These are phyloP conservation scores for Marronus borbonicus DNA, from an alignment of 2,888 invertebrate species.

Conservation along the genomic window DNA sequence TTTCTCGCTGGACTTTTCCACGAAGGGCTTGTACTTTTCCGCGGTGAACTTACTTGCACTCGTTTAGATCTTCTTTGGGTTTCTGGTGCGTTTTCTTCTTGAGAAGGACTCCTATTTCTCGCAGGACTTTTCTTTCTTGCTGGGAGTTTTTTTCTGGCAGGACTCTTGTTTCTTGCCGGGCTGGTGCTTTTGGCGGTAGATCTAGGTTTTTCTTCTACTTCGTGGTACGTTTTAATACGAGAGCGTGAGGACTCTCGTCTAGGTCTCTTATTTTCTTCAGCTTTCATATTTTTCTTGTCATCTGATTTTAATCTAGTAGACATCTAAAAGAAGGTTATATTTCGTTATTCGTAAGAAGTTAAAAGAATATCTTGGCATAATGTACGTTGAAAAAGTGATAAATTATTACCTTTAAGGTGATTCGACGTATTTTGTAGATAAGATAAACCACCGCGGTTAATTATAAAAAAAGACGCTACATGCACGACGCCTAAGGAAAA, in stretches of 20 bases:
- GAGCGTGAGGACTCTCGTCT: slow-evolving; percentile 39
- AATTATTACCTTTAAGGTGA: slow-evolving; percentile 40
- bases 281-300: slow-evolving; percentile 22
- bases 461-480: slow-evolving; percentile 51
- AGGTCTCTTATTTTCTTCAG: slow-evolving; percentile 5
- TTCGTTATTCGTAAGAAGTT: background rate
- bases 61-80: slow-evolving; percentile 36
- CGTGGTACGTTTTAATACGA: slow-evolving; percentile 12
- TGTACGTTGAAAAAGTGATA: background rate
- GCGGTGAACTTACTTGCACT: slow-evolving; percentile 20
- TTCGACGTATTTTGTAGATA: background rate
- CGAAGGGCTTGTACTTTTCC: slow-evolving; percentile 22
- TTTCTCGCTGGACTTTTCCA: slow-evolving; percentile 48
- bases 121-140: slow-evolving; percentile 50
- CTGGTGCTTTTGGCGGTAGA: slow-evolving; percentile 38
- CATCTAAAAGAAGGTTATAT: slow-evolving; percentile 51
- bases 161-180: slow-evolving; percentile 50
- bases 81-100: slow-evolving; percentile 13
- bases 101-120: slow-evolving; percentile 52
- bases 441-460: slow-evolving; percentile 20
- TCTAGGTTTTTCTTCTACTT: slow-evolving; percentile 48
- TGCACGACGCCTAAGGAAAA: slow-evolving; percentile 53
- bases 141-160: slow-evolving; percentile 52
- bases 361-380: no score
- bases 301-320: slow-evolving; percentile 46